These are phyloP conservation scores for Matsumurasca onukii DNA, from an alignment of 1,140 invertebrate genomes.

Conservation along the genomic window DNA sequence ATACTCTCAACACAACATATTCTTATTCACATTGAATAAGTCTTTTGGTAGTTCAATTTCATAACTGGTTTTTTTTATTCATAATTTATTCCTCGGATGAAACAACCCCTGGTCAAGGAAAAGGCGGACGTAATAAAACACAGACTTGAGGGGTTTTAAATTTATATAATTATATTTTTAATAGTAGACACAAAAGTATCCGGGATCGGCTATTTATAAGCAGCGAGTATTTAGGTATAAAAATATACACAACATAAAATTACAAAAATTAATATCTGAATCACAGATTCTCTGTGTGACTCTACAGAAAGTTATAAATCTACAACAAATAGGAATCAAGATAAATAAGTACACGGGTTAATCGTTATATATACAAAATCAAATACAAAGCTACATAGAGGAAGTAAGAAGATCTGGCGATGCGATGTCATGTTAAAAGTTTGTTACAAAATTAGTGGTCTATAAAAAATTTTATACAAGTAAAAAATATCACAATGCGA, in stretches of 20 bases:
- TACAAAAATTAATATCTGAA: constrained; percentile 26
- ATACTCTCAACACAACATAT: too few relatives aligned
- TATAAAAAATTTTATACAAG: too few relatives aligned
- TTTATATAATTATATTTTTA: constrained; percentile 21
- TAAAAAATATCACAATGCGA: too few relatives aligned
- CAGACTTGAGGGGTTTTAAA: constrained; percentile 8
- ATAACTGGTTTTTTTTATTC: too few relatives aligned
- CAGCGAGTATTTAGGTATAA: constrained; percentile 36
- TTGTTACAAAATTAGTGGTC: too few relatives aligned
- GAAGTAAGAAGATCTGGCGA: constrained; percentile 12
- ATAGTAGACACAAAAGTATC: constrained; percentile 34
- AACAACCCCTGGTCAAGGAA: too few relatives aligned
- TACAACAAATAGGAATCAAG: constrained; percentile 25
- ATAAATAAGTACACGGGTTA: constrained; percentile 30
- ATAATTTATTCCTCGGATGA: too few relatives aligned
- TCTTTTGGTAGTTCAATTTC: too few relatives aligned
- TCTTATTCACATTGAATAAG: too few relatives aligned
- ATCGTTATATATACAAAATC: constrained; percentile 21
- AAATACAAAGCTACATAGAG: background rate
- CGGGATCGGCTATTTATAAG: constrained; percentile 31
- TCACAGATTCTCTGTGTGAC: constrained; percentile 9
- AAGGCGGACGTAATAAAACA: too few relatives aligned
- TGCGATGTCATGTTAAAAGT: background rate
- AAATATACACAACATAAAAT: constrained; percentile 34
- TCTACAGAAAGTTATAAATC: background rate